phyloP scores from a whole-genome alignment of 2,797 vertebrate genomes.

The Lepus townsendii region DNA sequence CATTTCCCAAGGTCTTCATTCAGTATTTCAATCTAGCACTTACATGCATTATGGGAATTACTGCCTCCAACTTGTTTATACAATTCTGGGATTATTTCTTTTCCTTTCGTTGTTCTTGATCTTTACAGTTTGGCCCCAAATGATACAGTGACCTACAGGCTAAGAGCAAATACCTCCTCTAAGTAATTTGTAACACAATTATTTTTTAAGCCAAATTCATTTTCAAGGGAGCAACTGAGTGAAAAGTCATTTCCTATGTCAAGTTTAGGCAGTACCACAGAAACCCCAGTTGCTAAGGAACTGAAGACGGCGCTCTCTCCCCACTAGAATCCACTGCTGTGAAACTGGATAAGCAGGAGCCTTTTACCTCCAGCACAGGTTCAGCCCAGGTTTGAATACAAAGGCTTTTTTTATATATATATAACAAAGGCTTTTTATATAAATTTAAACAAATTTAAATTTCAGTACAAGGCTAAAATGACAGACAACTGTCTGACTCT shows the following conservation, averaged over 20 bases:
- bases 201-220: constrained; percentile 38
- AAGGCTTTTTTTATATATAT: not conserved
- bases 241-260: not conserved
- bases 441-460: no score
- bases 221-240: constrained; percentile 4
- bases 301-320: constrained; percentile 94
- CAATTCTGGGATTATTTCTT: constrained; percentile 37
- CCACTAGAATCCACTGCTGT: constrained; percentile 56
- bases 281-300: constrained; percentile 55
- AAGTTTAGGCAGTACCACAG: constrained; percentile 10
- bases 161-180: not conserved
- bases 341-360: constrained; percentile 83
- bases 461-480: constrained; percentile 66
- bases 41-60: constrained; percentile 57
- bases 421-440: no score
- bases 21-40: constrained; percentile 62
- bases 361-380: constrained; percentile 88
- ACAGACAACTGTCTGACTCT: constrained; percentile 85
- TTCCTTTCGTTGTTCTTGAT: constrained; percentile 11
- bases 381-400: constrained; percentile 86
- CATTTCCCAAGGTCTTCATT: constrained; percentile 13
- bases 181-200: not conserved
- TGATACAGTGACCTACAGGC: not conserved
- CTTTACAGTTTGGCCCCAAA: not conserved
- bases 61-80: constrained; percentile 51